Conservation (phyloP, 2,888 invertebrate genomes). For the Trissolcus japonicus region DNA sequence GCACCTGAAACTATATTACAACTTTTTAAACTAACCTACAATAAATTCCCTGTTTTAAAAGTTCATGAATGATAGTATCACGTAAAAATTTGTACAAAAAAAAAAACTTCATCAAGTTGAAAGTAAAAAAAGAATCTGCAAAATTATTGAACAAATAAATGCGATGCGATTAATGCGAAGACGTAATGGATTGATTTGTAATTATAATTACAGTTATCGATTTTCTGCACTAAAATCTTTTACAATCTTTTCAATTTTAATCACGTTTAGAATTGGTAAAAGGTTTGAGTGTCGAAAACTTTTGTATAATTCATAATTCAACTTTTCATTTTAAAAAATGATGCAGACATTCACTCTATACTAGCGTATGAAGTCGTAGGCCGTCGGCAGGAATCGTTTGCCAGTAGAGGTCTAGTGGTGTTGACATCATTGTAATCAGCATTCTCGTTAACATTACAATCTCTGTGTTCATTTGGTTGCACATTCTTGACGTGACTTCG, state of each 20-base stretch:
- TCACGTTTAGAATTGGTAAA: no score
- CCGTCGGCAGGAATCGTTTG: constrained; percentile 69
- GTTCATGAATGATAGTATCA: no score
- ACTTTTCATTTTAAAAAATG: not conserved
- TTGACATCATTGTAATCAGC: constrained; percentile 62
- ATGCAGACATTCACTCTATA: constrained; percentile 71
- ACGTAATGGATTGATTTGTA: not conserved
- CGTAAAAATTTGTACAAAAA: no score
- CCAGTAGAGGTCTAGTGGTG: constrained; percentile 73
- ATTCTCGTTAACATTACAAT: constrained; percentile 54
- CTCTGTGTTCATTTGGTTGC: constrained; percentile 58
- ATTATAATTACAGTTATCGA: not conserved
- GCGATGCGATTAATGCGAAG: no score
- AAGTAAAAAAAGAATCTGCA: no score
- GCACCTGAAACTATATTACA: no score
- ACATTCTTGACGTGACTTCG: constrained; percentile 74
- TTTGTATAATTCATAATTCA: not conserved
- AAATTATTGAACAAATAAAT: no score
- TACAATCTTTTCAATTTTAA: no score
- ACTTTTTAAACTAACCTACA: no score
- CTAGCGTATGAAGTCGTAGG: constrained; percentile 82
- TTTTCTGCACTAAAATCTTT: not conserved
- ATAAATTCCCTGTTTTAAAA: no score
- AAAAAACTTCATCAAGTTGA: no score
- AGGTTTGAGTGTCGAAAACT: no score